phyloP scores from a whole-genome alignment of 1,140 invertebrate species.

The Drosophila kanapiae region DNA sequence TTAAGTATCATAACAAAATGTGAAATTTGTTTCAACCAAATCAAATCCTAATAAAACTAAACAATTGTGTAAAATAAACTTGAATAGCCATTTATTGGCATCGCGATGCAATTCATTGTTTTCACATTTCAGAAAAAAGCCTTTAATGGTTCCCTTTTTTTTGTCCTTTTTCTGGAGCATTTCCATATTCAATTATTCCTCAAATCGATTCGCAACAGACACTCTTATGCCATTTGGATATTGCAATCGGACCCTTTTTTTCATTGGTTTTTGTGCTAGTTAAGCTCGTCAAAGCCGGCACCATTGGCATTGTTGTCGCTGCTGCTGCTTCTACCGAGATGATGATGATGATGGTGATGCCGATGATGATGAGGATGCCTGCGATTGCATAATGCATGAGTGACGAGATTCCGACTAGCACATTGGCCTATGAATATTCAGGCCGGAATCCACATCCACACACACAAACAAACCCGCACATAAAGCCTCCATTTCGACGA shows the following conservation, averaged over 20 bases:
- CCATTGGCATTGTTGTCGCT: constrained; percentile 52
- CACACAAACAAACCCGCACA: constrained; percentile 16
- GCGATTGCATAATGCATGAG: constrained; percentile 75
- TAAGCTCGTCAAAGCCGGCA: constrained; percentile 30
- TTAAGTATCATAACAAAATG: neutral
- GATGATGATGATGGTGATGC: constrained; percentile 22
- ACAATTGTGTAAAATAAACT: neutral
- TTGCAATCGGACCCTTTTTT: constrained; percentile 43
- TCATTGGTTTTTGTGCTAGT: constrained; percentile 27
- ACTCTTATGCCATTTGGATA: constrained; percentile 30
- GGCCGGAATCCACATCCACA: constrained; percentile 28
- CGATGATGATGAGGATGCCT: constrained; percentile 29
- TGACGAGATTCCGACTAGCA: constrained; percentile 36
- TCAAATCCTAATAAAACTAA: neutral
- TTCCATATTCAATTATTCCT: constrained; percentile 30
- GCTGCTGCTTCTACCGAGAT: constrained; percentile 20
- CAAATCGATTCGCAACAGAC: constrained; percentile 39
- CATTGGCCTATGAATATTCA: constrained; percentile 71
- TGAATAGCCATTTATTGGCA: neutral
- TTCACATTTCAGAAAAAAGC: neutral
- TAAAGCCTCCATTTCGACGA: constrained; percentile 6
- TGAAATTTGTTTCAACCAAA: neutral
- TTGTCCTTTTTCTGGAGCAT: neutral
- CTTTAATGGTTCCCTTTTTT: neutral
- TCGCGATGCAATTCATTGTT: neutral